These are phyloP conservation scores for Cercopithecus mitis DNA, from an alignment of 2,797 vertebrate species.

Conservation along the genomic window DNA sequence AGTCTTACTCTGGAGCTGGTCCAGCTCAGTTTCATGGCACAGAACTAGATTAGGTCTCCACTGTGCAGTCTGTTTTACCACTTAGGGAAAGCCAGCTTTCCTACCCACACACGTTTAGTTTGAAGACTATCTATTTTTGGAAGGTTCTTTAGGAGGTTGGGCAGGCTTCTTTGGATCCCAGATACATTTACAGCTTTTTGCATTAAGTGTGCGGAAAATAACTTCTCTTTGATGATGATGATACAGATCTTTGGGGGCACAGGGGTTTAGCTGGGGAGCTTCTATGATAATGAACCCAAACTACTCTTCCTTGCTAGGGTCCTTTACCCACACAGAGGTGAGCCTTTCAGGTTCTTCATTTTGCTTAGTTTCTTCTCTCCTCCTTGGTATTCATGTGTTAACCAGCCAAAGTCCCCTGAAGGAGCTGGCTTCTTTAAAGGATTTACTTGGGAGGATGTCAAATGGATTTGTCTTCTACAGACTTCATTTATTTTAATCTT, in stretches of 20 bases:
- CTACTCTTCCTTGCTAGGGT: neutral
- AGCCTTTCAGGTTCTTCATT: neutral
- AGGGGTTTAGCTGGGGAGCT: neutral
- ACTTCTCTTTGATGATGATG: neutral
- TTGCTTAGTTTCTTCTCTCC: neutral
- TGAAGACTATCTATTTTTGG: constrained; percentile 59
- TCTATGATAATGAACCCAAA: neutral
- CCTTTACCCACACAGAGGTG: neutral
- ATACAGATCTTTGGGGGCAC: neutral
- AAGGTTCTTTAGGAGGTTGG: constrained; percentile 27
- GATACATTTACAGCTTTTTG: neutral
- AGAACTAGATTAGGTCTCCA: neutral
- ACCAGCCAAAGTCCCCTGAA: neutral
- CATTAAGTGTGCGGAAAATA: neutral
- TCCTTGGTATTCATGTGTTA: neutral
- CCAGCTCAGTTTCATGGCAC: constrained; percentile 8
- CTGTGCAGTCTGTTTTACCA: constrained; percentile 34
- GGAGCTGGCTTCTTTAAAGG: neutral
- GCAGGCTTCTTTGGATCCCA: neutral
- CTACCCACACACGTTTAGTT: constrained; percentile 39
- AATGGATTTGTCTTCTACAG: neutral
- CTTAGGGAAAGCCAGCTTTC: constrained; percentile 20
- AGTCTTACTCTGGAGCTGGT: neutral
- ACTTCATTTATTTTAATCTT: neutral
- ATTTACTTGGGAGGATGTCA: neutral